Evolutionary conservation across 2,888 invertebrate species (phyloP).

Genomic region (Cheilosia scutellata): DNA sequence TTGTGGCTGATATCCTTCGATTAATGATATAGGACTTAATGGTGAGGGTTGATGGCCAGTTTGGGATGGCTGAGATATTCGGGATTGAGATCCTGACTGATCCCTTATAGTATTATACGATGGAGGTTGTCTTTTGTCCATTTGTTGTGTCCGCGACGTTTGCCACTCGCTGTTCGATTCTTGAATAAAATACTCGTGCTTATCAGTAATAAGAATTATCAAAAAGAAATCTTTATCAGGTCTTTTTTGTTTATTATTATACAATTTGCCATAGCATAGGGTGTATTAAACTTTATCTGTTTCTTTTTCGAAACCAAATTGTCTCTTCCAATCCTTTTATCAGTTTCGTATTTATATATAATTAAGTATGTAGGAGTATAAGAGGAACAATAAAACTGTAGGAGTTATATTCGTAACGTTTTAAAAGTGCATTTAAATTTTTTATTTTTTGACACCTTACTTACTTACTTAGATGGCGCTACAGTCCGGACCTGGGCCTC

Average conservation of each 20-base stretch:
- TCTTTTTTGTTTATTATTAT: neutral
- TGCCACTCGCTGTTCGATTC: neutral
- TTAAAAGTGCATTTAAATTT: no score
- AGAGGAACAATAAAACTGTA: no score
- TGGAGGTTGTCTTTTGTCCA: conserved; percentile 5
- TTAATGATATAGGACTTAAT: neutral
- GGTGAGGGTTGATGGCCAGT: neutral
- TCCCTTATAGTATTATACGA: neutral
- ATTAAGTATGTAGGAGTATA: no score
- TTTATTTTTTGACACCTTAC: no score
- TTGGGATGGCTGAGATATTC: neutral
- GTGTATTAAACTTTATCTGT: no score
- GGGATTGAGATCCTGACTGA: neutral
- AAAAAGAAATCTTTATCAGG: conserved; percentile 15
- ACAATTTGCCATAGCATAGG: no score
- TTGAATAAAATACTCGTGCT: conserved; percentile 4
- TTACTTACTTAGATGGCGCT: no score
- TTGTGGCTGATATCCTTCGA: neutral
- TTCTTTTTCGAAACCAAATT: no score
- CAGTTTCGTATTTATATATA: no score
- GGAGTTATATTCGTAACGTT: no score
- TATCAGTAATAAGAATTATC: neutral
- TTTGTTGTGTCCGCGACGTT: neutral
- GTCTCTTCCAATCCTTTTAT: no score
- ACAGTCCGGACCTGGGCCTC: no score